A percentile compares a stretch with the other conserved stretches of the same genome.
Evolutionary conservation across 1,140 invertebrate species (phyloP).

Genomic region (Macrobrachium nipponense): DNA sequence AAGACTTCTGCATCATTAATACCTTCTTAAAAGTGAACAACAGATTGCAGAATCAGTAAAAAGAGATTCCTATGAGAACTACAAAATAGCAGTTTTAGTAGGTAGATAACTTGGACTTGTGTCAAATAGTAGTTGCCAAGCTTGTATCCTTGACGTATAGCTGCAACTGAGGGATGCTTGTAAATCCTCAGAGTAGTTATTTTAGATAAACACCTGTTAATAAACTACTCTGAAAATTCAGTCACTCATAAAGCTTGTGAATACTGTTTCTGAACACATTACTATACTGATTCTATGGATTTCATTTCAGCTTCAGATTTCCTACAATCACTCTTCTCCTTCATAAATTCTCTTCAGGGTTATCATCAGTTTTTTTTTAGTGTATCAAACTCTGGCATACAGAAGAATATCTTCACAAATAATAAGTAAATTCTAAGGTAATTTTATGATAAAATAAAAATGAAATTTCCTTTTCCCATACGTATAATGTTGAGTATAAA

Average conservation of each 20-base stretch:
- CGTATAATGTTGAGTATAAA: no score
- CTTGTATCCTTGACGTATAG: constrained; percentile 5
- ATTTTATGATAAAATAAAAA: no score
- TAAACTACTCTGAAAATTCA: constrained; percentile 5
- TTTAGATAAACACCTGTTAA: background rate
- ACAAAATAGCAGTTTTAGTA: constrained; percentile 54
- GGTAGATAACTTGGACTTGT: constrained; percentile 51
- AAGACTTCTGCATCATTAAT: constrained; percentile 60
- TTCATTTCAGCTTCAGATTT: no score
- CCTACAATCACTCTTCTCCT: no score
- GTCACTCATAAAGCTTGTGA: background rate
- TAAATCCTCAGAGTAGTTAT: constrained; percentile 19
- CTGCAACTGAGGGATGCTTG: constrained; percentile 27
- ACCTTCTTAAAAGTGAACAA: constrained; percentile 52
- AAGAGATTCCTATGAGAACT: constrained; percentile 48
- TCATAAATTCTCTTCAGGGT: no score
- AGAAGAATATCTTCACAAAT: no score
- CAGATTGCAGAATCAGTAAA: constrained; percentile 56
- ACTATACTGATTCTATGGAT: no score
- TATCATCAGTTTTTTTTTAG: no score
- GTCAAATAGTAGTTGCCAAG: background rate
- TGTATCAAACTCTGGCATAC: no score
- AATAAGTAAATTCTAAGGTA: no score
- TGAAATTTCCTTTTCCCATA: no score
- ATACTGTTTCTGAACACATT: no score